These are phyloP conservation scores for Teinopalpus imperialis DNA, from an alignment of 2,888 invertebrate genomes.

Conservation along the genomic window DNA sequence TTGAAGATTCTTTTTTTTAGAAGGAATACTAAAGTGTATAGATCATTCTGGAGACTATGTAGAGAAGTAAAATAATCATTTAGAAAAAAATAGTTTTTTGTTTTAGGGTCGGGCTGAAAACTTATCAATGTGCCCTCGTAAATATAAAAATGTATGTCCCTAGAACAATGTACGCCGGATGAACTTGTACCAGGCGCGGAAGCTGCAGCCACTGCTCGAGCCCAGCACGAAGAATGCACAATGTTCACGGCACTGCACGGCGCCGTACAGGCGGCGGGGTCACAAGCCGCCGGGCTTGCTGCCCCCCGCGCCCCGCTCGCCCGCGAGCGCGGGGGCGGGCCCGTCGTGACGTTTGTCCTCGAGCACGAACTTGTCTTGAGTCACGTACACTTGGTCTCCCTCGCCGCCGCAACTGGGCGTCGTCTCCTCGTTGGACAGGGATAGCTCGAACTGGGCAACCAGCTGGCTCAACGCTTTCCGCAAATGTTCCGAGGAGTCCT, in stretches of 20 bases:
- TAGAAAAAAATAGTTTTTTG: too few relatives aligned
- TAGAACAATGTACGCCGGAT: too few relatives aligned
- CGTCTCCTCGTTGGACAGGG: conserved; percentile 49
- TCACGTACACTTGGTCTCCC: neutral
- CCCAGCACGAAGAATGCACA: conserved; percentile 1
- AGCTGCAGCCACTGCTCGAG: conserved; percentile 1
- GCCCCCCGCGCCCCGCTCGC: neutral
- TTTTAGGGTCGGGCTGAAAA: too few relatives aligned
- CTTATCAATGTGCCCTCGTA: too few relatives aligned
- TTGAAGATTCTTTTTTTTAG: too few relatives aligned
- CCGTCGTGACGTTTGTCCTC: neutral
- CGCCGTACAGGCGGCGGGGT: neutral
- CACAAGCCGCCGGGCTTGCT: conserved; percentile 1
- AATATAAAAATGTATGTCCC: too few relatives aligned
- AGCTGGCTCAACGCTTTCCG: conserved; percentile 70
- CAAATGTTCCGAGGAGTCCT: conserved; percentile 62
- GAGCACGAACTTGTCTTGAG: conserved; percentile 4
- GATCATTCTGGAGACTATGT: too few relatives aligned
- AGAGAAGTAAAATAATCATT: too few relatives aligned
- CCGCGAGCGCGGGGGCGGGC: too few relatives aligned
- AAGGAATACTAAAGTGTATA: too few relatives aligned
- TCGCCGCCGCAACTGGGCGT: conserved; percentile 23
- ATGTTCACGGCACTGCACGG: conserved; percentile 6
- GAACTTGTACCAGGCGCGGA: conserved; percentile 15
- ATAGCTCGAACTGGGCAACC: conserved; percentile 64